Evolutionary conservation across 2,888 invertebrate genomes (phyloP).

Genomic region (Blera fallax): DNA sequence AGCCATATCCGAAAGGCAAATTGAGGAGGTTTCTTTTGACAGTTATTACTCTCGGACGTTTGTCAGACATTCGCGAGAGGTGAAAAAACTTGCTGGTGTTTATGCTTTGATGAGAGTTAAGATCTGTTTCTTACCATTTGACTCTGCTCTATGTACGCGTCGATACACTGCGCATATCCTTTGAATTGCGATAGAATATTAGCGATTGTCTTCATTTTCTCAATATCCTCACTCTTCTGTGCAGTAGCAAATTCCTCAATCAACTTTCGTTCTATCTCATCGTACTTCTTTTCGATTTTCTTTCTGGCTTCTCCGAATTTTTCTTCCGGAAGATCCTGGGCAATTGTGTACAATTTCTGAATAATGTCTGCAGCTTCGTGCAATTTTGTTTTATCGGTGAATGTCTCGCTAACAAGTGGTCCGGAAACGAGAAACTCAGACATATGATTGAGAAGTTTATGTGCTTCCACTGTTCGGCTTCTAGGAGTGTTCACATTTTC

Average conservation of each 20-base stretch:
- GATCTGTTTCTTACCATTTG: slow-evolving; percentile 88
- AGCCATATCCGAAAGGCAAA: no score
- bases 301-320: slow-evolving; percentile 93
- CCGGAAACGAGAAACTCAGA: slow-evolving; percentile 95
- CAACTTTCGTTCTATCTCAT: slow-evolving; percentile 92
- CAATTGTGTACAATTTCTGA: slow-evolving; percentile 96
- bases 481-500: slow-evolving; percentile 98
- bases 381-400: slow-evolving; percentile 89
- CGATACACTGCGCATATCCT: slow-evolving; percentile 97
- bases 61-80: no score
- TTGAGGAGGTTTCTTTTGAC: no score
- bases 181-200: slow-evolving; percentile 96
- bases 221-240: slow-evolving; percentile 91
- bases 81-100: no score
- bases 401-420: slow-evolving; percentile 91
- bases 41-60: no score
- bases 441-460: slow-evolving; percentile 94
- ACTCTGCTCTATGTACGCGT: slow-evolving; percentile 98
- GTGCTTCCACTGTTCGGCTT: slow-evolving; percentile 96
- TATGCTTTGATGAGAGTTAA: not conserved
- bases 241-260: slow-evolving; percentile 97
- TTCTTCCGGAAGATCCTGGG: slow-evolving; percentile 95
- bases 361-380: slow-evolving; percentile 98
- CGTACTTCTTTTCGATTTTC: slow-evolving; percentile 94
- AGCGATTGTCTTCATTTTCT: slow-evolving; percentile 96